A percentile compares a stretch with the other conserved stretches of the same genome.
These are phyloP conservation scores for Taeniopygia guttata DNA, from an alignment of 2,797 vertebrate genomes.

Conservation along the genomic window DNA sequence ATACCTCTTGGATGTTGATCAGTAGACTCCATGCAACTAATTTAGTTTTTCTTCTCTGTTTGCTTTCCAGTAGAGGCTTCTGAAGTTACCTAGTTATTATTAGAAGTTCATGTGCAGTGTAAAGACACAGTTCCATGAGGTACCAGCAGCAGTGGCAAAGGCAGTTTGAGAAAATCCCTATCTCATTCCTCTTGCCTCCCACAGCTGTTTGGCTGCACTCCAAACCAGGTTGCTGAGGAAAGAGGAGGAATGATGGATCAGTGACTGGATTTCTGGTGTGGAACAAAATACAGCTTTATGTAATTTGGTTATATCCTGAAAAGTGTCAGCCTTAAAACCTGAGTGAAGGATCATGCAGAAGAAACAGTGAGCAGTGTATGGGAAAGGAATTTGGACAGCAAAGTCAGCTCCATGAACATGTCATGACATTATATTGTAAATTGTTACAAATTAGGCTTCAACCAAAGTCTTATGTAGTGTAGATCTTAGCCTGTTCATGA, in stretches of 20 bases:
- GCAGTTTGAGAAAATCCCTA: not conserved
- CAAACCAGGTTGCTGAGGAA: not conserved
- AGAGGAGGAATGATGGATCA: not conserved
- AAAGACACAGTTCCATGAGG: not conserved
- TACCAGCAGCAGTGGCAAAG: not conserved
- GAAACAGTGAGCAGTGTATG: not conserved
- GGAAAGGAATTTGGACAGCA: not conserved
- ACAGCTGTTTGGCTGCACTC: not conserved
- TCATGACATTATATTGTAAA: not conserved
- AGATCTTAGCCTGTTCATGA: not conserved
- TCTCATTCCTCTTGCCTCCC: not conserved
- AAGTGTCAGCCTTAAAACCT: not conserved
- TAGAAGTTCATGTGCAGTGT: not conserved
- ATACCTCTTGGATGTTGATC: not conserved
- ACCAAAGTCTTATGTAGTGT: not conserved
- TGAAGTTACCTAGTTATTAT: not conserved
- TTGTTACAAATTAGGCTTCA: not conserved
- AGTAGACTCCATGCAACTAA: not conserved
- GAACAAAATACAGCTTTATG: not conserved
- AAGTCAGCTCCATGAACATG: not conserved
- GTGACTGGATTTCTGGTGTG: not conserved
- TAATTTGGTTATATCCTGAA: not conserved
- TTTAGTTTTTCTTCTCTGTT: not conserved
- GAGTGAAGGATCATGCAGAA: not conserved
- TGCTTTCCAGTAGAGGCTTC: constrained; percentile 9